Evolutionary conservation across 2,888 invertebrate species (phyloP), one percentile per base, ranked within the genome.

Genomic region (Malthinus seriepunctatus): DNA sequence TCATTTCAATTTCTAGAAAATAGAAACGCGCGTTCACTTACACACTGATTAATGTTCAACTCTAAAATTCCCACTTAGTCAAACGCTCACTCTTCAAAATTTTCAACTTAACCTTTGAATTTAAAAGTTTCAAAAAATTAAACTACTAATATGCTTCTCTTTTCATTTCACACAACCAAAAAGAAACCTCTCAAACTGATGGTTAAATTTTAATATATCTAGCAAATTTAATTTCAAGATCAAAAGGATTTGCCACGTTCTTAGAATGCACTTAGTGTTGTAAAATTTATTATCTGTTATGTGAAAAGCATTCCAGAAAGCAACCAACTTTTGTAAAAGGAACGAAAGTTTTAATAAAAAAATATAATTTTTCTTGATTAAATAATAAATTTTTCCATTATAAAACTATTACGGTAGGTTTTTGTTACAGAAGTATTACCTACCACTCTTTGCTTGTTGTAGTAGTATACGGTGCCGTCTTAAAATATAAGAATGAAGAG

Each of bases 191-290:
- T 23, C 5, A 23, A 3, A 23, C 23, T 23, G 2, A 2, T 23
- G 2, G 23, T 23, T 23, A 23, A 23, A 23, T 23, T 23, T 23
- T 23, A 23, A 23, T 5, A 23, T 23, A 23, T 23, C 51, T 55
- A 32, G 35, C 48, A 56, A 51, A 60, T 60, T 60, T 56, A 60
- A 56, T 60, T 52, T 52, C 10, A 31, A 50, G 56, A 61, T 61
- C 61, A 61, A 61, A 60, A 52, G 61, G 33, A 53, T 49, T 52
- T 15, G 15, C 46, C 48, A 10, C 51, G 14, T 34, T 46, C 44
- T 50, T 46, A 56, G 46, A 53, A 37, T 61, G 61, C 56, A 61
- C 53, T 61, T 61, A 44, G 49, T 53, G 61, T 52, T 56, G 53
- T 56, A 53, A 53, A 56, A 61, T 53, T 56, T 61, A 56, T 56